Conservation (phyloP, 2,888 invertebrate genomes). For the Brenthis ino region DNA sequence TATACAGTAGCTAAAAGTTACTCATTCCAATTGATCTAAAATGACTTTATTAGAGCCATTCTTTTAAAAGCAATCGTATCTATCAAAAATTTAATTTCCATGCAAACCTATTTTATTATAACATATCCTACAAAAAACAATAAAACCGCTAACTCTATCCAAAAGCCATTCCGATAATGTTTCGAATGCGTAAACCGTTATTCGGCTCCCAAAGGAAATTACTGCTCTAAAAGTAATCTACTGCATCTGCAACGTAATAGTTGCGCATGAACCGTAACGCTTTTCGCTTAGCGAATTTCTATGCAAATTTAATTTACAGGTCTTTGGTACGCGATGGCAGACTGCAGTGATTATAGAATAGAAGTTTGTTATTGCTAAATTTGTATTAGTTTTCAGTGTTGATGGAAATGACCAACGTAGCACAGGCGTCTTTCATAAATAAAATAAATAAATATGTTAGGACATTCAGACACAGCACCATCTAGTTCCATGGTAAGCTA, state of each 20-base stretch:
- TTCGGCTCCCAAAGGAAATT: constrained; percentile 32
- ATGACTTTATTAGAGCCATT: no score
- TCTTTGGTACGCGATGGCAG: constrained; percentile 10
- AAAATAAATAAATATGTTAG: no score
- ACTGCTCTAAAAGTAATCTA: constrained; percentile 32
- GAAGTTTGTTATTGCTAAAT: neutral
- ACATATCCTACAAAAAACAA: neutral
- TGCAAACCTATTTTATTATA: no score
- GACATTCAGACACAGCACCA: no score
- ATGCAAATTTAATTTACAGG: constrained; percentile 31
- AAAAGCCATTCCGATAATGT: constrained; percentile 27
- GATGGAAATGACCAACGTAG: no score
- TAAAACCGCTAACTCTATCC: constrained; percentile 14
- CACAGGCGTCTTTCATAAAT: no score
- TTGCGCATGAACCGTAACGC: constrained; percentile 28
- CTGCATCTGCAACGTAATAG: constrained; percentile 29
- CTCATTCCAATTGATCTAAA: no score
- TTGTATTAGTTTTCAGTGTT: neutral
- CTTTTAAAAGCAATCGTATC: no score
- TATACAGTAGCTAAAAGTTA: no score
- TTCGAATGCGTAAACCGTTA: constrained; percentile 27
- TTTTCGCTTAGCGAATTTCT: constrained; percentile 28
- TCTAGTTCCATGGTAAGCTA: no score
- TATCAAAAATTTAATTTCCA: no score
- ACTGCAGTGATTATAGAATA: constrained; percentile 9